Base-by-base conservation (phyloP, 1,140 invertebrate genomes). In the Eulimnadia texana region DNA sequence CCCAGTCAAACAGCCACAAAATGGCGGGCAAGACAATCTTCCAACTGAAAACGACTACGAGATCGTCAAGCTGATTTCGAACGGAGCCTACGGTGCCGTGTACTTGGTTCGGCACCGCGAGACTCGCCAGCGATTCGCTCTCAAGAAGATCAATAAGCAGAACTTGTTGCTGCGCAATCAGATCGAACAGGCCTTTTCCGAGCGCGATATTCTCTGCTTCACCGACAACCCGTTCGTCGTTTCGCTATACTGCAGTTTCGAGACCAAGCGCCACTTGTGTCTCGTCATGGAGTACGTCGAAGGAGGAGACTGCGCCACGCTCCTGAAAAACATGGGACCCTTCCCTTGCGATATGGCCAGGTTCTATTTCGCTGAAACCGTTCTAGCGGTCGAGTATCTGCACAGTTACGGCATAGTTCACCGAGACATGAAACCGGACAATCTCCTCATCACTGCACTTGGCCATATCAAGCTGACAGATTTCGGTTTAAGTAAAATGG, bases 381-480 rank as follows among this genome's bases (percentile, higher is more conserved):
- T 99, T 67, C 77, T 99, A 60, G 97, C 97, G 63, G 91, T 99
- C 11, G 97, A 99, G 76, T 99, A 99, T 78, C 79, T 99, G 52
- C 97, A 99, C 73, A 96, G 86, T 68, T 99, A 98, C 74, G 97
- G 97, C 24, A 98, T 99, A 68, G 95, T 99, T 58, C 97, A 99
- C 73, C 77, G 94, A 59, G 97, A 99, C 78, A 78, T 99, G n/a
- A 99, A 99, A 77, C 97, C 97, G 27, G 96, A 99, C 74, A 99
- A 99, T 77, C 80, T 99, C 61, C 79, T 99, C 13, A 98, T 99
- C 69, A 99, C 95, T 62, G 90, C 92, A 16, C 77, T 96, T 55
- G 97, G 97, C 22, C 97, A 99, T 70, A 98, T 99, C n/a, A 99
- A 99, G 75, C 77, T 99, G 28, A 99, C 97, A 3, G 97, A 99